Base-by-base conservation (phyloP, 2,888 invertebrate genomes). In the Drosophila siamana region DNA sequence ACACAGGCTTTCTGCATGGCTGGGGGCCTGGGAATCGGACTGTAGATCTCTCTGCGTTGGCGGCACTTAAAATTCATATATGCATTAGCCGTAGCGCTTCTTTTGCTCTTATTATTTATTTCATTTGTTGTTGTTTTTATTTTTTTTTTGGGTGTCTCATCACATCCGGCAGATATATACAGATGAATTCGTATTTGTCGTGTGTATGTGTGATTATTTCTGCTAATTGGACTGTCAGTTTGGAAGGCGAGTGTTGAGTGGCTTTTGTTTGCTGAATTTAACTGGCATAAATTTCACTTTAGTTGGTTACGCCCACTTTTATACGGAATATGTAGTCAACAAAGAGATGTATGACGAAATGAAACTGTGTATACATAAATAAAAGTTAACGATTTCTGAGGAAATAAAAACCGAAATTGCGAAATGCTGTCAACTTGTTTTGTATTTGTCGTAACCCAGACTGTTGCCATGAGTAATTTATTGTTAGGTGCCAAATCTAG, bases 191-290 rank as follows among this genome's bases (percentile, higher is more conserved):
- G 47, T 43, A 56, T 56, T 33, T 64, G 33, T 36, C 44, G 54
- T 60, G 43, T 64, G 5, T 4, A 16, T 69, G 55, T 86, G 69
- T 63, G 78, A 71, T 81, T 77, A 80, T 80, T 81, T 82, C 68
- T 90, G 89, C 90, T 90, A 90, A 90, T 90, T 90, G 89, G 90
- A 78, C 85, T 90, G 90, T 89, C 89, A 88, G 80, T 67, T 84
- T 55, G 36, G 43, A 11, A 43, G 40, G 36, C 41, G 56, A 66
- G 69, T 50, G 44, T 61, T 38, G 66, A 61, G 51, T 60, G 73
- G 36, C 66, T 56, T 74, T 87, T 74, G 79, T 80, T 72, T 75
- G 71, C 64, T 46, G 62, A 65, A 75, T 69, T 82, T 70, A 69
- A 78, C 74, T 82, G 77, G 78, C 86, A 90, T 89, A 86, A 88